Percentiles rank a stretch among this genome's conserved stretches.
Conservation (phyloP, 2,113 vertebrate genomes). For the Cyrtonyx montezumae region DNA sequence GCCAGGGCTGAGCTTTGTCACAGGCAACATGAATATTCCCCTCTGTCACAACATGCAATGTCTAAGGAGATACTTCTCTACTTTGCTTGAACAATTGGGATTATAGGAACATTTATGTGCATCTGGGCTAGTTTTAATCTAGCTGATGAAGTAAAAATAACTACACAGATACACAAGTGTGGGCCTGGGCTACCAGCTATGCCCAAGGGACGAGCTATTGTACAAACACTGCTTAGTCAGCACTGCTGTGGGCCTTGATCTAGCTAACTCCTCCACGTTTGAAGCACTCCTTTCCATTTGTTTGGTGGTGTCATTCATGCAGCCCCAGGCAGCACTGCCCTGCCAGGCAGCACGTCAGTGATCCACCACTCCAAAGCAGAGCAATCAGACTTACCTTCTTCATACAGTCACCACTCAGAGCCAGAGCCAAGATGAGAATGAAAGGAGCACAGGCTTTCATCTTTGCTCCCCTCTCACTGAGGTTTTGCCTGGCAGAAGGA, state of each 20-base stretch:
- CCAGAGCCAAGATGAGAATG: slow-evolving; percentile 47
- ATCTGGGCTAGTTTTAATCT: neutral
- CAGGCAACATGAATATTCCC: neutral
- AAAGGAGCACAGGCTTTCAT: slow-evolving; percentile 55
- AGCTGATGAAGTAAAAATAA: neutral
- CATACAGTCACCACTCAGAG: slow-evolving; percentile 38
- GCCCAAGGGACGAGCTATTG: fast-evolving
- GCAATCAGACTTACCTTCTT: slow-evolving; percentile 57
- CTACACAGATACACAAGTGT: neutral
- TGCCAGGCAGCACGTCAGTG: neutral
- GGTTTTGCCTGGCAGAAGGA: slow-evolving; percentile 1
- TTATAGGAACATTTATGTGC: neutral
- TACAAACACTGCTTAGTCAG: neutral
- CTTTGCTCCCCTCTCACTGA: neutral
- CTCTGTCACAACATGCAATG: neutral
- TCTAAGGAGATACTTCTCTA: neutral
- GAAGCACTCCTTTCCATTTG: neutral
- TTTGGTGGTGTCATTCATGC: neutral
- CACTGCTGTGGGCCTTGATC: neutral
- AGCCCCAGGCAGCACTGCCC: neutral
- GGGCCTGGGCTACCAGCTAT: neutral
- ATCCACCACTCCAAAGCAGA: neutral
- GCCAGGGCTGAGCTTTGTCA: neutral
- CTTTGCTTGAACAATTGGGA: neutral
- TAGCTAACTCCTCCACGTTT: neutral